These are phyloP conservation scores for Furcifer pardalis DNA, from an alignment of 2,797 vertebrate species.

Conservation along the genomic window DNA sequence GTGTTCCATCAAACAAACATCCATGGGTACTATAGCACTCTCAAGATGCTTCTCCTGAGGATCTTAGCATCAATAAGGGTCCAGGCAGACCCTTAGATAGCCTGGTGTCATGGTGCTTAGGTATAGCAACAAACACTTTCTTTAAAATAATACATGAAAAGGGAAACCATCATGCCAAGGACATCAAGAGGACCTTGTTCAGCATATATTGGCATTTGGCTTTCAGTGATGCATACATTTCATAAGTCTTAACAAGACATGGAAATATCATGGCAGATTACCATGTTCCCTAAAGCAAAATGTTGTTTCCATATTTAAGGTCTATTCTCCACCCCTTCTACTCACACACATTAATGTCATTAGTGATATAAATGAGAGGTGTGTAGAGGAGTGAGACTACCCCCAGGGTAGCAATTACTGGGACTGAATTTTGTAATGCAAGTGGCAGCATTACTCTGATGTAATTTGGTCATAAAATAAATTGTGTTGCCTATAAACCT, in stretches of 20 bases:
- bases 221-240: background rate
- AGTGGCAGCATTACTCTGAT: slow-evolving; percentile 61
- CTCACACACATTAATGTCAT: slow-evolving; percentile 43
- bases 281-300: slow-evolving; percentile 46
- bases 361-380: slow-evolving; percentile 56
- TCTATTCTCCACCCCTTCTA: slow-evolving; percentile 54
- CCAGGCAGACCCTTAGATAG: no score
- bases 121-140: rapidly evolving
- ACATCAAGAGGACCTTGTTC: background rate
- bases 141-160: rapidly evolving
- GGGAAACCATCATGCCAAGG: rapidly evolving
- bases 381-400: slow-evolving; percentile 40
- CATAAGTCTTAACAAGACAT: background rate
- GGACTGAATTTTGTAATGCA: slow-evolving; percentile 68
- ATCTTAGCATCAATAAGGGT: no score
- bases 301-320: slow-evolving; percentile 56
- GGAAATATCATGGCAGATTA: slow-evolving; percentile 28
- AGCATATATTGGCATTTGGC: slow-evolving; percentile 4
- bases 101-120: rapidly evolving
- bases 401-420: slow-evolving; percentile 71
- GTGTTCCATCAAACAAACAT: no score
- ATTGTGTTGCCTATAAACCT: slow-evolving; percentile 71
- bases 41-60: no score
- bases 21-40: no score
- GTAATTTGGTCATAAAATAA: slow-evolving; percentile 75